Conservation (phyloP, 2,888 invertebrate genomes). For the Escarpia spicata region DNA sequence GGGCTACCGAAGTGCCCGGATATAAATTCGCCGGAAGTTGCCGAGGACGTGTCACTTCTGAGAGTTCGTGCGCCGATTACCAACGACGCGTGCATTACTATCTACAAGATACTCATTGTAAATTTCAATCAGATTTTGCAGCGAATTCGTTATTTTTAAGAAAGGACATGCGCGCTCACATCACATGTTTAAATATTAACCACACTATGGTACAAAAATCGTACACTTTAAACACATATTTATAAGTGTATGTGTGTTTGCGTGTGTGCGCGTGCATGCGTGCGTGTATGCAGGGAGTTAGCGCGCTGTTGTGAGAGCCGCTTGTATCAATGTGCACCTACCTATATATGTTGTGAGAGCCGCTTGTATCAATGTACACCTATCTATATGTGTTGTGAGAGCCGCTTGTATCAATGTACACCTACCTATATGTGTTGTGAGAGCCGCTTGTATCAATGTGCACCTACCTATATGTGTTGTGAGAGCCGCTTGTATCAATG, state of each 20-base stretch:
- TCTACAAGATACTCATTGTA: background rate
- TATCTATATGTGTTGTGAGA: too few species aligned
- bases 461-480: too few species aligned
- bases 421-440: too few species aligned
- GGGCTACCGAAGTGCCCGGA: background rate
- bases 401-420: too few species aligned
- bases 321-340: too few species aligned
- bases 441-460: too few species aligned
- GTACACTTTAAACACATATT: background rate
- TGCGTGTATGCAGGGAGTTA: background rate
- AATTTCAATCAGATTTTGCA: background rate
- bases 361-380: too few species aligned
- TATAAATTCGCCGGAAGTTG: conserved; percentile 3
- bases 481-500: too few species aligned
- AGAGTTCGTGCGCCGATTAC: background rate
- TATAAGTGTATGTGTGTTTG: background rate
- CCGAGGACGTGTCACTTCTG: background rate
- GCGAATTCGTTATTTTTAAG: background rate
- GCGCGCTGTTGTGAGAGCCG: too few species aligned
- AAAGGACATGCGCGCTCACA: background rate
- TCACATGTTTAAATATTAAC: background rate
- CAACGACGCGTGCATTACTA: background rate
- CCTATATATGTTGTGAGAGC: too few species aligned
- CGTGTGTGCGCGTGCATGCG: background rate
- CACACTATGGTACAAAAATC: background rate